Evolutionary conservation across 2,888 invertebrate genomes (phyloP).

Genomic region (Trypoxylon attenuatum): DNA sequence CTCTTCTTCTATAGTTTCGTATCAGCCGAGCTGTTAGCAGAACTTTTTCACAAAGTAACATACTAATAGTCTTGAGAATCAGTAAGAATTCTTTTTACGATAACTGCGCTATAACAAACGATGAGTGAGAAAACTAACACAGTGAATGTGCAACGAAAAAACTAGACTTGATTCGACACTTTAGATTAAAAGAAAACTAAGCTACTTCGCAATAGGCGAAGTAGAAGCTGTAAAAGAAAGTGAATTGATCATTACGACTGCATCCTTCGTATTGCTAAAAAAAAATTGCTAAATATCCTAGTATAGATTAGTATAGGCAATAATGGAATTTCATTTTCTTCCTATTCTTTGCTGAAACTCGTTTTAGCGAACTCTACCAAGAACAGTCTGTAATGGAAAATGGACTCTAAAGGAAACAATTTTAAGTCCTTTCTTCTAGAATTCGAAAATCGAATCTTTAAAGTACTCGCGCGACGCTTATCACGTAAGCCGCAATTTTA

Average conservation of each 20-base stretch:
- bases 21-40: constrained; percentile 36
- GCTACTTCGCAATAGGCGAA: constrained; percentile 32
- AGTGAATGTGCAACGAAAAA: constrained; percentile 70
- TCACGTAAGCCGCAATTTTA: constrained; percentile 28
- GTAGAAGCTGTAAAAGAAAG: constrained; percentile 30
- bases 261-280: constrained; percentile 24
- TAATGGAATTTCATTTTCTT: constrained; percentile 35
- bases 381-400: constrained; percentile 40
- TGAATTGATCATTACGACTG: constrained; percentile 23
- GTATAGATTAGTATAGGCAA: constrained; percentile 32
- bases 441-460: constrained; percentile 17
- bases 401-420: constrained; percentile 51
- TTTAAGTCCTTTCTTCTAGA: constrained; percentile 35
- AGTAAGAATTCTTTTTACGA: constrained; percentile 36
- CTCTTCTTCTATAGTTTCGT: constrained; percentile 17
- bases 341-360: constrained; percentile 33
- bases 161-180: constrained; percentile 52
- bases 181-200: constrained; percentile 36
- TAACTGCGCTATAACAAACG: constrained; percentile 41
- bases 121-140: constrained; percentile 66
- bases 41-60: constrained; percentile 35
- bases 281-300: no score
- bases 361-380: constrained; percentile 30
- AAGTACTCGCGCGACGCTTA: constrained; percentile 21
- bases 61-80: no score